phyloP scores from a whole-genome alignment of 64 coral and sea anemone species.

The Porites lutea region DNA sequence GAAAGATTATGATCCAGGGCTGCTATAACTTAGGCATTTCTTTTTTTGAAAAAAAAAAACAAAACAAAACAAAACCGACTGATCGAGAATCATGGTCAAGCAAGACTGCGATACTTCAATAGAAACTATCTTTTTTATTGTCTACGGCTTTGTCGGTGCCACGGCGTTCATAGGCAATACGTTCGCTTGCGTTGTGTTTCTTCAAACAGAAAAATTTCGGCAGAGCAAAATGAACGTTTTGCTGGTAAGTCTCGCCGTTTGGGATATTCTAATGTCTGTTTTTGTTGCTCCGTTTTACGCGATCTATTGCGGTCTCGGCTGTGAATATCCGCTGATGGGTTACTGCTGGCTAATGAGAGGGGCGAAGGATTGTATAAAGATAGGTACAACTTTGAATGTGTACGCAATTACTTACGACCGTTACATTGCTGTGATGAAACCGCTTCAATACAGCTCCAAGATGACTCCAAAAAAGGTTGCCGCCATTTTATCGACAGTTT shows the following conservation, averaged over 20 bases:
- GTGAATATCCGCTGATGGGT: not conserved
- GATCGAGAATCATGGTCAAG: not conserved
- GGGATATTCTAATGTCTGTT: slow-evolving; percentile 22
- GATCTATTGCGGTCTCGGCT: not conserved
- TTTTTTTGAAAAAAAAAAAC: no score
- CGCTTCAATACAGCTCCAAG: slow-evolving; percentile 12
- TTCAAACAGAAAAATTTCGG: slow-evolving; percentile 2
- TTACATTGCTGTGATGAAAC: slow-evolving; percentile 13
- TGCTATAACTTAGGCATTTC: no score
- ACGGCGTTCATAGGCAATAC: slow-evolving; percentile 12
- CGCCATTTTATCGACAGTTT: slow-evolving; percentile 42
- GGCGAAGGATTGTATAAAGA: slow-evolving; percentile 8
- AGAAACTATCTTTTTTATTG: not conserved
- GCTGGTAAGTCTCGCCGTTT: slow-evolving; percentile 10
- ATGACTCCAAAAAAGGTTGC: slow-evolving; percentile 14
- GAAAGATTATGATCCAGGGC: no score
- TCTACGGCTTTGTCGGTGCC: not conserved
- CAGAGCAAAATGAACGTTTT: slow-evolving; percentile 23
- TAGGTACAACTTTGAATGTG: slow-evolving; percentile 7
- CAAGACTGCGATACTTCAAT: not conserved
- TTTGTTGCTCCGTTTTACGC: slow-evolving; percentile 21
- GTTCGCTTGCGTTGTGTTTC: slow-evolving; percentile 13
- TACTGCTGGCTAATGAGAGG: slow-evolving; percentile 31
- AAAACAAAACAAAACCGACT: no score
- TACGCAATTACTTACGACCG: slow-evolving; percentile 32